Percentiles rank a stretch among this genome's conserved stretches.
phyloP scores from a whole-genome alignment of 2,797 vertebrate genomes.

The Sciurus vulgaris region DNA sequence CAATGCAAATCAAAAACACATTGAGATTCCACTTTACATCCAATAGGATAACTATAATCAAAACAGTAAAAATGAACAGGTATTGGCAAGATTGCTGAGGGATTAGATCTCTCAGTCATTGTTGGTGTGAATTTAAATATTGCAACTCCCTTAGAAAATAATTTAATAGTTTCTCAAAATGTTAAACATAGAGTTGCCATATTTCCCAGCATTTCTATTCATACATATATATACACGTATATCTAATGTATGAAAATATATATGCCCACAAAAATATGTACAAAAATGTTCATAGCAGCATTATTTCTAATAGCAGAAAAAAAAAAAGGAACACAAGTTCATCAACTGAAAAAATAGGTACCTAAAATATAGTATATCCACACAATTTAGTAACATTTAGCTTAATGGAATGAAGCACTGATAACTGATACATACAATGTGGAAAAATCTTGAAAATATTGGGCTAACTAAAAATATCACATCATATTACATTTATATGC shows the following conservation, averaged over 20 bases:
- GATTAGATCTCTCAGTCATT: background rate
- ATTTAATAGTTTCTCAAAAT: background rate
- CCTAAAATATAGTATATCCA: too few relatives aligned
- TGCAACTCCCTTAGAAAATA: background rate
- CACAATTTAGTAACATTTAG: too few relatives aligned
- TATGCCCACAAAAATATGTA: background rate
- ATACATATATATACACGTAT: background rate
- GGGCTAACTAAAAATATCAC: background rate
- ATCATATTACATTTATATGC: background rate
- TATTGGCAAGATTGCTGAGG: background rate
- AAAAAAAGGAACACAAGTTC: too few relatives aligned
- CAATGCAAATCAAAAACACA: background rate
- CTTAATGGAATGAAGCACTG: background rate
- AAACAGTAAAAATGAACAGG: background rate
- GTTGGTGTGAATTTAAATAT: background rate
- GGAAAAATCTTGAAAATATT: background rate
- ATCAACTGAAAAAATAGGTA: too few relatives aligned
- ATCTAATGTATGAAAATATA: background rate
- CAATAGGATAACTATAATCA: too few relatives aligned
- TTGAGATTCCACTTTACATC: too few relatives aligned
- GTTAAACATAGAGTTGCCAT: too few relatives aligned
- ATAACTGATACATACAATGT: too few relatives aligned
- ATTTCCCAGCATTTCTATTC: background rate
- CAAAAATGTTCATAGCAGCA: background rate
- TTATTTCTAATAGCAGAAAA: background rate